Percentiles rank a stretch among this genome's conserved stretches.
These are phyloP conservation scores for Troides helena DNA, from an alignment of 2,888 invertebrate species.

Conservation along the genomic window DNA sequence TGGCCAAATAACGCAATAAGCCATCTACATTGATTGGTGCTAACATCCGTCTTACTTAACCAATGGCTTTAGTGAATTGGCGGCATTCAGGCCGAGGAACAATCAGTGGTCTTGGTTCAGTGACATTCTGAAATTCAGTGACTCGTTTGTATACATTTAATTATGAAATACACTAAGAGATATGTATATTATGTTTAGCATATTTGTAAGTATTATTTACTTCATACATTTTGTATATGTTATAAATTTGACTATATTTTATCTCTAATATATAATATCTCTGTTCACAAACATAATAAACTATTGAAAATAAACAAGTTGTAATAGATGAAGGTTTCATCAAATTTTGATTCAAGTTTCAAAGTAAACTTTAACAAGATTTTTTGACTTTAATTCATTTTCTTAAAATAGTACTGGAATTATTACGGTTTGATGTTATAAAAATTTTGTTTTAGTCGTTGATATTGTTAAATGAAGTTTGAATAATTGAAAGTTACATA, in stretches of 20 bases:
- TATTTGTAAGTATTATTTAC: neutral
- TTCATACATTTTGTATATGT: neutral
- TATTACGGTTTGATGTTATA: neutral
- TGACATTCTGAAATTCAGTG: slow-evolving; percentile 3
- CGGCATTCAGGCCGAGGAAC: neutral
- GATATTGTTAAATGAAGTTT: neutral
- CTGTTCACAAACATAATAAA: no score
- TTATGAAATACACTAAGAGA: neutral
- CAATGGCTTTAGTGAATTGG: slow-evolving; percentile 14
- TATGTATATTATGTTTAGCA: neutral
- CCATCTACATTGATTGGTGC: slow-evolving; percentile 21
- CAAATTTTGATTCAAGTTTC: neutral
- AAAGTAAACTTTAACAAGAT: neutral
- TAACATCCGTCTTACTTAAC: slow-evolving; percentile 20
- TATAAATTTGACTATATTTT: neutral
- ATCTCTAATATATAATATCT: no score
- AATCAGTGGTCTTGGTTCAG: slow-evolving; percentile 3
- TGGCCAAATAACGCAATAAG: slow-evolving; percentile 20
- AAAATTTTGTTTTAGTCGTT: neutral
- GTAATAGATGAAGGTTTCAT: no score
- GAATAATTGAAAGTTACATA: neutral
- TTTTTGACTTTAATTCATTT: neutral
- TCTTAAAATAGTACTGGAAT: neutral
- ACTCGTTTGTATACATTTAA: neutral
- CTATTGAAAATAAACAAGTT: neutral